Conservation (phyloP, 2,113 vertebrate species). For the Oxygymnocypris stewartii region DNA sequence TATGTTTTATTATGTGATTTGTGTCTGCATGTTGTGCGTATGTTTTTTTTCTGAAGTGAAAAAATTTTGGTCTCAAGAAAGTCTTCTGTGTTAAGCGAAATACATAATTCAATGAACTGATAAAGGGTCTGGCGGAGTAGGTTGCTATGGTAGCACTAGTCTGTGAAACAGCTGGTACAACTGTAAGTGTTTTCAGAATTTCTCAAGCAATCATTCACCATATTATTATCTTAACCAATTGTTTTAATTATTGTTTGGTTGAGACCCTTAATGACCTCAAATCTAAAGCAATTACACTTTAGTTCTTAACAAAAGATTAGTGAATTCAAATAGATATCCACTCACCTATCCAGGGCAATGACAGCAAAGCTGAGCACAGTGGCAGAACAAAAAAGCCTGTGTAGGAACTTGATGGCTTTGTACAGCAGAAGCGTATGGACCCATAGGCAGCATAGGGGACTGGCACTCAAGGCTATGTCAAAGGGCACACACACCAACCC, state of each 20-base stretch:
- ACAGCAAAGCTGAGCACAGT: slow-evolving; percentile 92
- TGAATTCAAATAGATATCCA: background rate
- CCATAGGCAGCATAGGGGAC: slow-evolving; percentile 95
- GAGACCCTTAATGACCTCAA: background rate
- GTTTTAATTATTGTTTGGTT: background rate
- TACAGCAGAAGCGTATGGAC: slow-evolving; percentile 87
- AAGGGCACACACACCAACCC: slow-evolving; percentile 93
- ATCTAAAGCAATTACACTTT: background rate
- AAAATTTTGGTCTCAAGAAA: slow-evolving; percentile 11
- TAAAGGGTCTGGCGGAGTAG: slow-evolving; percentile 52
- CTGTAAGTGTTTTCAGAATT: background rate
- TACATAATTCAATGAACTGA: slow-evolving; percentile 67
- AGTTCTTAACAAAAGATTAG: background rate
- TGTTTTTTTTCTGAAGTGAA: slow-evolving; percentile 18
- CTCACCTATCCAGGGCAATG: slow-evolving; percentile 78
- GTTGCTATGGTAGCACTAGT: slow-evolving; percentile 61
- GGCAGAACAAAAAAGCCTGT: slow-evolving; percentile 95
- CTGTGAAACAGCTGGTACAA: slow-evolving; percentile 35
- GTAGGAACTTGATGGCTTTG: slow-evolving; percentile 92
- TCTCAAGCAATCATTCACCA: background rate
- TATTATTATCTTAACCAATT: background rate
- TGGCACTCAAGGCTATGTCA: slow-evolving; percentile 89
- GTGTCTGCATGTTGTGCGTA: slow-evolving; percentile 13
- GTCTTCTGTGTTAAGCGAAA: slow-evolving; percentile 46
- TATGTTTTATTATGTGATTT: background rate